Base-by-base conservation (phyloP, 2,113 vertebrate species). In the Potamarius usumacintae region DNA sequence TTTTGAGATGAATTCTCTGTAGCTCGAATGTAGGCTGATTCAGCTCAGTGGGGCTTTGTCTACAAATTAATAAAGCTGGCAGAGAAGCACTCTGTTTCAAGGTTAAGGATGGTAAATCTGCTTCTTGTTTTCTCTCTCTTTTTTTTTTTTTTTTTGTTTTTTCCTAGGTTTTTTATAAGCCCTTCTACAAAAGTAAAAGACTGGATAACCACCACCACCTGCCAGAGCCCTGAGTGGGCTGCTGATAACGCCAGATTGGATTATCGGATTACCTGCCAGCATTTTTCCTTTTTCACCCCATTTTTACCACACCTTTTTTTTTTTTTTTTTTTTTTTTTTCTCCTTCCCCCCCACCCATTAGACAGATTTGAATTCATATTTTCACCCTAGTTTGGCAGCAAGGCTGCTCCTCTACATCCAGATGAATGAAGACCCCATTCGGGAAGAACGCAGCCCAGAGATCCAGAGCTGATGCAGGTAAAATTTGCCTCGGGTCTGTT, bases 391-490 rank as follows among this genome's bases (percentile, higher is more conserved):
- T 95, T 87, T 55, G 94, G 97, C 97, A 97, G 97, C 97, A 94
- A 93, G 94, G 96, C 97, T 98, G 97, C 97, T 97, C 95, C 94
- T 94, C 93, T 94, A 96, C 94, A 96, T 95, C 95, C 97, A 97
- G 97, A 99, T 99, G 98, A 99, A 99, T 99, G 98, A 99, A 99
- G 96, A 97, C 97, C 96, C 97, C 97, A 96, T 97, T 97, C 93
- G 97, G 96, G 94, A 97, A 97, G 96, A 96, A 94, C 91, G 93
- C 97, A 90, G 97, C 96, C 95, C 97, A 96, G 95, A 96, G 97
- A 95, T 95, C 97, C 95, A 95, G 97, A 96, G 97, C 97, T 96
- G 97, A 99, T 98, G 94, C 97, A 97, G 98, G 97, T 98, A 94
- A 88, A 93, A 87, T 42, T 14, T 10, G 1, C 48, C 5, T n/a